A percentile compares a stretch with the other conserved stretches of the same genome.
Evolutionary conservation across 2,113 vertebrate species (phyloP).

Genomic region (Tupaia tana): DNA sequence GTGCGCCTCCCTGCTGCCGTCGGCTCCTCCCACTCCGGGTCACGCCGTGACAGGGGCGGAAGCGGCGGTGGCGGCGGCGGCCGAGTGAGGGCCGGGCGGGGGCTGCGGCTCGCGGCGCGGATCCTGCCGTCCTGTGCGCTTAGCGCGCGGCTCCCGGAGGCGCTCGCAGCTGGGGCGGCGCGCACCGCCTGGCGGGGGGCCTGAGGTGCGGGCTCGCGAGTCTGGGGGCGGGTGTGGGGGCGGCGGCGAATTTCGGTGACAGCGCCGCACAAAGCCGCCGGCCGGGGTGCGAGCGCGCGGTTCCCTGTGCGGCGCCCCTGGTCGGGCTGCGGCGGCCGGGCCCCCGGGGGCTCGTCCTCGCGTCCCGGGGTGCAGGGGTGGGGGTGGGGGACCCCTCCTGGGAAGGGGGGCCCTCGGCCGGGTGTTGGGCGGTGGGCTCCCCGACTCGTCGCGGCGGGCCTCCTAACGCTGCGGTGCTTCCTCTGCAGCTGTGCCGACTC

Average conservation of each 20-base stretch:
- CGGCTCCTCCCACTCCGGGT: conserved; percentile 70
- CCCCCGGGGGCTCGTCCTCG: background rate
- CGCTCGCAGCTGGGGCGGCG: conserved; percentile 10
- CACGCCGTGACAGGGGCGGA: conserved; percentile 76
- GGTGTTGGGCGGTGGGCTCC: background rate
- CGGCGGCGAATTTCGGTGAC: conserved; percentile 54
- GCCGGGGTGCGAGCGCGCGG: background rate
- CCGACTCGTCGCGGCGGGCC: background rate
- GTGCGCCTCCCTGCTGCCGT: background rate
- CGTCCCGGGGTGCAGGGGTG: background rate
- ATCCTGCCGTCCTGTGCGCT: background rate
- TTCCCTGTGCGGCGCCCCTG: background rate
- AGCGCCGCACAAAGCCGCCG: conserved; percentile 60
- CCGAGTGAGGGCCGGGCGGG: background rate
- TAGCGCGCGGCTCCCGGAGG: background rate
- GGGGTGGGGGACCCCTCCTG: background rate
- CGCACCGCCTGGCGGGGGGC: background rate
- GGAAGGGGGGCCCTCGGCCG: background rate
- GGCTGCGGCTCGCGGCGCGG: conserved; percentile 20
- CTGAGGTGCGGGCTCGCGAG: conserved; percentile 34
- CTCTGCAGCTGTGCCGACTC: background rate
- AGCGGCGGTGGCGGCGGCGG: conserved; percentile 54
- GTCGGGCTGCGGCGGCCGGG: background rate
- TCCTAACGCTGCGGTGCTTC: background rate
- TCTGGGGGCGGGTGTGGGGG: background rate